Evolutionary conservation across 2,113 vertebrate genomes (phyloP), one percentile per base, ranked within the genome.

Genomic region (Percina caprodes): DNA sequence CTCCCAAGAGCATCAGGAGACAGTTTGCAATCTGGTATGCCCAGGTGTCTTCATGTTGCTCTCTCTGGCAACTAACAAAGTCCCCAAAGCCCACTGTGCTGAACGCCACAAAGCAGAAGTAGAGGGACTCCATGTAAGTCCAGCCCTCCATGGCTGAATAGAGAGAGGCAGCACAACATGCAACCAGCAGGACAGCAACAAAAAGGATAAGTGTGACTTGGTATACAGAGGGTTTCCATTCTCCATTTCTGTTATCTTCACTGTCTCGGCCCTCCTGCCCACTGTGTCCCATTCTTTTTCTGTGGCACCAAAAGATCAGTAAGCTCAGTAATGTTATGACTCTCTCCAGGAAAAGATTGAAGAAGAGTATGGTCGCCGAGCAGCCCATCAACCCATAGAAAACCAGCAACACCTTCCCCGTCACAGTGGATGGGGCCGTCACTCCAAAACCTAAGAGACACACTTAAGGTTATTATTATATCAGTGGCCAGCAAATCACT

Each of bases 91-190:
- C 94, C 39, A 94, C 91, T 1, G 89, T 94, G 85, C 88, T 92
- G 75, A 94, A 94, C 0, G 93, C 88, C 74, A 93, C 92, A 6
- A 94, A 94, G 85, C 92, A 95, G 81, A 94, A 94, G 74, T 94
- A 94, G 55, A 95, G 84, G 0, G 93, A 93, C 63, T 93, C 92
- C 5, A 77, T 46, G 81, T 87, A 95, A 16, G 71, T 84, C 94
- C 93, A 93, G 35, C 85, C 89, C 76, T 94, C 94, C 81, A 91
- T 89, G 30, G 74, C 60, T 3, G 91, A 87, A 78, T 93, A 95
- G 12, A 94, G 65, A 2, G 72, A 89, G 1, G 94, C 93, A 45
- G 93, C 91, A 2, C 33, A 69, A 11, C 87, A 94, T 8, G 78
- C 79, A 67, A 95, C 66, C 33, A 89, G 24, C 45, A 93, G 16